These are phyloP conservation scores for Microcebus jonahi DNA, from an alignment of 2,113 vertebrate genomes.

Conservation along the genomic window DNA sequence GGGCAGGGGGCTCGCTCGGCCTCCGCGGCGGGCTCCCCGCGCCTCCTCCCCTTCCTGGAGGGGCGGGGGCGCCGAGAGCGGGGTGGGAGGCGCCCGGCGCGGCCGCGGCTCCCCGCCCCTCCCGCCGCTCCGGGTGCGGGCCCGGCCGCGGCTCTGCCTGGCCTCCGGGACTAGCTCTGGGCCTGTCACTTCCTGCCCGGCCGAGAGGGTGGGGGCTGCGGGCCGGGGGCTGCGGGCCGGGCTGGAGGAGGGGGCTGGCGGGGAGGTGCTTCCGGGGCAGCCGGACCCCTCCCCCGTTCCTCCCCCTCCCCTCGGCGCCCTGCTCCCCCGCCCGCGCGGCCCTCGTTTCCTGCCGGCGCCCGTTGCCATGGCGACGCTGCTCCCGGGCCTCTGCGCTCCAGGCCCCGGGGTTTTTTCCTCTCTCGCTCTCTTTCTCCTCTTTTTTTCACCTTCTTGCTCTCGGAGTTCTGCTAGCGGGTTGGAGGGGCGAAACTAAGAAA, in stretches of 20 bases:
- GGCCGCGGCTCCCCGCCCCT: constrained; percentile 74
- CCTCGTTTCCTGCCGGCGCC: constrained; percentile 78
- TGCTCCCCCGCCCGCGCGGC: constrained; percentile 49
- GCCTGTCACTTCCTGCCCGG: constrained; percentile 77
- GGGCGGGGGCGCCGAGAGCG: constrained; percentile 75
- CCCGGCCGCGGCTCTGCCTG: constrained; percentile 69
- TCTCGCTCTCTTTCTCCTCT: background rate
- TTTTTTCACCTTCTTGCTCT: constrained; percentile 46
- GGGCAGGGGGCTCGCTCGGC: constrained; percentile 61
- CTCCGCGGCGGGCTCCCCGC: constrained; percentile 72
- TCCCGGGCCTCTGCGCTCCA: constrained; percentile 45
- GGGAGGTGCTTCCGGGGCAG: constrained; percentile 80
- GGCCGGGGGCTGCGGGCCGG: constrained; percentile 66
- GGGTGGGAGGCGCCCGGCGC: constrained; percentile 67
- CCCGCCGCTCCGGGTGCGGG: constrained; percentile 64
- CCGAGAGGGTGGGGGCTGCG: constrained; percentile 59
- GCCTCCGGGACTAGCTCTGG: constrained; percentile 60
- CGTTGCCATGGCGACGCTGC: constrained; percentile 78
- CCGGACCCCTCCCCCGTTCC: constrained; percentile 60
- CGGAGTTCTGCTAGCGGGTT: background rate
- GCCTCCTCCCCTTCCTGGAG: constrained; percentile 76
- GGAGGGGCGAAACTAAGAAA: background rate
- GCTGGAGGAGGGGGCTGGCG: constrained; percentile 63
- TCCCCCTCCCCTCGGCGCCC: constrained; percentile 55
- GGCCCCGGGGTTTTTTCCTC: background rate